Percentiles rank a stretch among this genome's conserved stretches.
Evolutionary conservation across 1,140 invertebrate species (phyloP).

Genomic region (Semibalanus balanoides): DNA sequence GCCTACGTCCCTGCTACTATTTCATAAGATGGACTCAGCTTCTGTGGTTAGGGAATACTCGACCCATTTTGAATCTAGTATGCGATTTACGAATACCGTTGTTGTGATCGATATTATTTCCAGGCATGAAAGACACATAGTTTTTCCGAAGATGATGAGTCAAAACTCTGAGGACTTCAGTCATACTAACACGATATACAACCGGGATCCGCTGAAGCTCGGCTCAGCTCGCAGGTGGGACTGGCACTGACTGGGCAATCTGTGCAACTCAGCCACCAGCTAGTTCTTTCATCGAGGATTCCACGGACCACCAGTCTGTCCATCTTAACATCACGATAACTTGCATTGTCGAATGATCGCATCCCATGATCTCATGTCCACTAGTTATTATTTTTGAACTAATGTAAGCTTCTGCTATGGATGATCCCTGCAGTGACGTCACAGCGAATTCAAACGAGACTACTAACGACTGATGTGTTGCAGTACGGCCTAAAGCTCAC

Average conservation of each 20-base stretch:
- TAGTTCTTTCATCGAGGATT: conserved; percentile 4
- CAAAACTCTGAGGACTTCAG: conserved; percentile 71
- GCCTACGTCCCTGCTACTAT: neutral
- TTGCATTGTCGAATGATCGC: conserved; percentile 11
- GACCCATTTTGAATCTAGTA: conserved; percentile 14
- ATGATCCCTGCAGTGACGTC: too few relatives aligned
- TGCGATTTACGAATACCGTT: too few relatives aligned
- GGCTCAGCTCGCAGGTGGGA: conserved; percentile 76
- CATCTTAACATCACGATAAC: conserved; percentile 10
- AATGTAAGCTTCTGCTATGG: too few relatives aligned
- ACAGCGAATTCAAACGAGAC: too few relatives aligned
- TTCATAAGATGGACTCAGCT: neutral
- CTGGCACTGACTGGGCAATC: too few relatives aligned
- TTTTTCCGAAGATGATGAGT: conserved; percentile 77
- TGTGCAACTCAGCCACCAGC: neutral
- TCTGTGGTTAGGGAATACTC: too few relatives aligned
- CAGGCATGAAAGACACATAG: conserved; percentile 67
- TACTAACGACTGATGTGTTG: too few relatives aligned
- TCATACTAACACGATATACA: conserved; percentile 68
- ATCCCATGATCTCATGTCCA: conserved; percentile 3
- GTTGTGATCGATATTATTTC: conserved; percentile 21
- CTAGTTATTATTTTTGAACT: conserved; percentile 1
- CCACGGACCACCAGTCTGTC: conserved; percentile 7
- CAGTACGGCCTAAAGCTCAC: too few relatives aligned
- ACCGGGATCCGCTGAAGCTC: conserved; percentile 65